phyloP scores from a whole-genome alignment of 2,888 invertebrate species.

The Hoplodrina blanda region DNA sequence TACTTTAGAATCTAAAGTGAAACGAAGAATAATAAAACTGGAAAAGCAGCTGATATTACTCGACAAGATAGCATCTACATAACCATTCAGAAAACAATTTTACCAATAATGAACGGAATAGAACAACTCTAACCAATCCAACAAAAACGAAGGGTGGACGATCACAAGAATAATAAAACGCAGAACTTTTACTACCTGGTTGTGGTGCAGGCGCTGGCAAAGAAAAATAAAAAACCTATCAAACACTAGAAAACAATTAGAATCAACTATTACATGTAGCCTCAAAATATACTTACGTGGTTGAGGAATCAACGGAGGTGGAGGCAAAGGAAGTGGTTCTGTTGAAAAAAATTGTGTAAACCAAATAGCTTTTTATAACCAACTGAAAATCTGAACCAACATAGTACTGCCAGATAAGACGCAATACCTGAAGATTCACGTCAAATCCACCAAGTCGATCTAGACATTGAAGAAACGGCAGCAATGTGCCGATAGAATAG shows the following conservation, averaged over 20 bases:
- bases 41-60: background rate
- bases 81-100: background rate
- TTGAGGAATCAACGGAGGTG: background rate
- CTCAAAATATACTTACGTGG: conserved; percentile 1
- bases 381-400: background rate
- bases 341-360: background rate
- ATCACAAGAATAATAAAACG: background rate
- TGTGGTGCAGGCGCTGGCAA: background rate
- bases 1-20: background rate
- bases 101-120: background rate
- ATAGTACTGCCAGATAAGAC: background rate
- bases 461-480: background rate
- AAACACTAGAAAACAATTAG: background rate
- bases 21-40: background rate
- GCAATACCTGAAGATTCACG: background rate
- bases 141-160: background rate
- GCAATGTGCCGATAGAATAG: background rate
- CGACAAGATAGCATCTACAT: background rate
- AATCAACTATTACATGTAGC: background rate
- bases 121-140: background rate
- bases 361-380: background rate
- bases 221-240: background rate
- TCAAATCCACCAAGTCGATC: background rate
- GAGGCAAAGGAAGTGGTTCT: background rate
- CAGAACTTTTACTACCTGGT: background rate